These are phyloP conservation scores for Azorinus chamasolen DNA, from an alignment of 2,888 invertebrate genomes.

Conservation along the genomic window DNA sequence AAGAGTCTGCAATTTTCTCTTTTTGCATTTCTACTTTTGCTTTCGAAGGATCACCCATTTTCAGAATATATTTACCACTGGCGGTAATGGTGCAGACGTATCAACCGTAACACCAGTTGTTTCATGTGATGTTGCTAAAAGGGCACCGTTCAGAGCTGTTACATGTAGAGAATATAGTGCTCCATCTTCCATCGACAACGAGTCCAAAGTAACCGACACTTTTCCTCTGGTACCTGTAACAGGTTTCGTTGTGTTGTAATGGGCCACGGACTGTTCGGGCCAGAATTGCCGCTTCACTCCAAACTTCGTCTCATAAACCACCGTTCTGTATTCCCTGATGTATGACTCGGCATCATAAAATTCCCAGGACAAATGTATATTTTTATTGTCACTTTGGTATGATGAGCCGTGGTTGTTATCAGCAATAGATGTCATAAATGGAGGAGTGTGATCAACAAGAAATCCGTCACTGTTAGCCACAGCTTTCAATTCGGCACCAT, in stretches of 20 bases:
- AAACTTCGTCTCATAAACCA: constrained; percentile 57
- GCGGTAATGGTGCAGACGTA: constrained; percentile 65
- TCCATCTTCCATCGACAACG: constrained; percentile 59
- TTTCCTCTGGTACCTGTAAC: constrained; percentile 2
- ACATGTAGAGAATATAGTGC: constrained; percentile 68
- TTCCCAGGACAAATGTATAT: constrained; percentile 61
- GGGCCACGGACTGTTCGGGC: constrained; percentile 34
- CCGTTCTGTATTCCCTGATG: constrained; percentile 64
- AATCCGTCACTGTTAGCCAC: constrained; percentile 65
- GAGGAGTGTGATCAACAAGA: constrained; percentile 73
- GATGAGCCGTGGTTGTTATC: constrained; percentile 35
- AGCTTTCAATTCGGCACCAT: constrained; percentile 67
- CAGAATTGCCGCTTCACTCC: constrained; percentile 64
- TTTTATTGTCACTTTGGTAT: constrained; percentile 56
- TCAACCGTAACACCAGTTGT: constrained; percentile 72
- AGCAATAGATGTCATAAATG: constrained; percentile 47
- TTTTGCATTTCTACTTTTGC: no score
- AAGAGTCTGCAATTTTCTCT: no score
- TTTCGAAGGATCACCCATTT: no score
- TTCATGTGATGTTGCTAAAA: constrained; percentile 67
- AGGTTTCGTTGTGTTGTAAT: constrained; percentile 40
- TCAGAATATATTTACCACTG: no score
- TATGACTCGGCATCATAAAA: constrained; percentile 71
- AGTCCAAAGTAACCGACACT: constrained; percentile 24
- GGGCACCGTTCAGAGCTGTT: constrained; percentile 69